phyloP scores from a whole-genome alignment of 2,888 invertebrate species.

The Spisula solida region DNA sequence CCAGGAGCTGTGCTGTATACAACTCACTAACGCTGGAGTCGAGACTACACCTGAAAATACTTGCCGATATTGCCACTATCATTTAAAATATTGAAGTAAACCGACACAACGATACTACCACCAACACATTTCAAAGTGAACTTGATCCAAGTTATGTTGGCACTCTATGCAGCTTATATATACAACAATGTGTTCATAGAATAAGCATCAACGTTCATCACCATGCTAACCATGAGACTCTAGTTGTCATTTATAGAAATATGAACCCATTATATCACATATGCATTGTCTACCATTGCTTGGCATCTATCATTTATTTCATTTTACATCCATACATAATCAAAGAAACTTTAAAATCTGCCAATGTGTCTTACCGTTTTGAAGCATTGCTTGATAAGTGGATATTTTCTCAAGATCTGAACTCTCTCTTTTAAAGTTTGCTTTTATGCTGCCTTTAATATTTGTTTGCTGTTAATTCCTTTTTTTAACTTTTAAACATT shows the following conservation, averaged over 20 bases:
- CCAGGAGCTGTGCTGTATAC: not conserved
- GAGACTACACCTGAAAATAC: not conserved
- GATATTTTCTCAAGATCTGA: too few relatives aligned
- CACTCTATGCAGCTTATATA: constrained; percentile 29
- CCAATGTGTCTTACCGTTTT: constrained; percentile 1
- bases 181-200: constrained; percentile 34
- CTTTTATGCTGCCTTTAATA: not conserved
- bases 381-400: not conserved
- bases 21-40: not conserved
- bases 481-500: not conserved
- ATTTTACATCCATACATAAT: not conserved
- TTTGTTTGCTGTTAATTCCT: not conserved
- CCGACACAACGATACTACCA: not conserved
- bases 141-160: not conserved
- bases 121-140: not conserved
- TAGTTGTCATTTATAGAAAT: not conserved
- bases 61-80: constrained; percentile 5
- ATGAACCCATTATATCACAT: not conserved
- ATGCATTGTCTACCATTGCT: not conserved
- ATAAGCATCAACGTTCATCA: constrained; percentile 7
- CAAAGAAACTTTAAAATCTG: not conserved
- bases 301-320: not conserved
- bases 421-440: not conserved
- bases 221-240: not conserved
- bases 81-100: not conserved